Percentiles rank a stretch among this genome's conserved stretches.
These are phyloP conservation scores for Lasius fuliginosus DNA, from an alignment of 2,888 invertebrate species.

Conservation along the genomic window DNA sequence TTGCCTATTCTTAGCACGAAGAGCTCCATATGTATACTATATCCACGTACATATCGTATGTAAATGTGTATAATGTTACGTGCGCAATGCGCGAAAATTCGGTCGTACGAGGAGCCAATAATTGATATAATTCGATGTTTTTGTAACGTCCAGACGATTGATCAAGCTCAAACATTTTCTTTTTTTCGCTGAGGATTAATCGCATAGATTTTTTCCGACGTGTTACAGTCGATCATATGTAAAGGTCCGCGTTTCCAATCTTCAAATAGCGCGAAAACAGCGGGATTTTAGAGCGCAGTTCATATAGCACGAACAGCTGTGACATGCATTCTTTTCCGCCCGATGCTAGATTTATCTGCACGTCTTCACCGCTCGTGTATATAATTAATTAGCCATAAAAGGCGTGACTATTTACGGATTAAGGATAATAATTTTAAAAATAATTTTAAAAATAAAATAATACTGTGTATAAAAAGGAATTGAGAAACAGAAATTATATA, in stretches of 20 bases:
- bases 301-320: not conserved
- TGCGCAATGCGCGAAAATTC: constrained; percentile 63
- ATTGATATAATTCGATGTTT: constrained; percentile 61
- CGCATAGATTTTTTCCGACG: not conserved
- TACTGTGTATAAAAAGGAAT: not conserved
- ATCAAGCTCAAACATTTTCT: not conserved
- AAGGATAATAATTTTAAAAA: not conserved
- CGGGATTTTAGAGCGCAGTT: not conserved
- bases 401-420: not conserved
- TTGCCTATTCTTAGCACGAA: constrained; percentile 84
- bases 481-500: not conserved
- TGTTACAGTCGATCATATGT: not conserved
- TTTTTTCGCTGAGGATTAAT: not conserved
- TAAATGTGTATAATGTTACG: constrained; percentile 57
- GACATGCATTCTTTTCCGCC: not conserved
- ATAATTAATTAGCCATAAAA: not conserved
- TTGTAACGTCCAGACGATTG: not conserved
- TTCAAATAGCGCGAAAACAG: not conserved
- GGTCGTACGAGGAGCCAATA: constrained; percentile 68
- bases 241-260: not conserved
- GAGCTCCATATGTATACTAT: constrained; percentile 76
- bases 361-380: not conserved
- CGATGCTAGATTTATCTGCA: not conserved
- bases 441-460: not conserved
- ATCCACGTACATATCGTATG: constrained; percentile 62